phyloP scores from a whole-genome alignment of 1,140 invertebrate species.

The Macrostomum lignano region DNA sequence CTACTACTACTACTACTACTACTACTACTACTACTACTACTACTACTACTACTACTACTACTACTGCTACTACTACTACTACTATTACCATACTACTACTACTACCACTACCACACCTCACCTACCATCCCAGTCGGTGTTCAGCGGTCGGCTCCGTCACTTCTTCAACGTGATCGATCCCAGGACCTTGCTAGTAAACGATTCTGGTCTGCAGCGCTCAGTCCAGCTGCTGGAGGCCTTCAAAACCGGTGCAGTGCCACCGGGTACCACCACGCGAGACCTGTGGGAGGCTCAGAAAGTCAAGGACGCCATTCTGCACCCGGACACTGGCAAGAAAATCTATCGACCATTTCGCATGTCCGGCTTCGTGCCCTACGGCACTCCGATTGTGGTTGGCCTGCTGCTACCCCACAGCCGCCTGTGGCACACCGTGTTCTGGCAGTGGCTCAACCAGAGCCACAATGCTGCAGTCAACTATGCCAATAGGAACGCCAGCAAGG shows the following conservation, averaged over 20 bases:
- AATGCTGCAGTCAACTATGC: conserved; percentile 32
- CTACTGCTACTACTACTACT: too few relatives aligned
- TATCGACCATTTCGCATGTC: conserved; percentile 32
- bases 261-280: conserved; percentile 17
- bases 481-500: conserved; percentile 32
- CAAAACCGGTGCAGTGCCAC: conserved; percentile 13
- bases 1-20: too few relatives aligned
- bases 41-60: too few relatives aligned
- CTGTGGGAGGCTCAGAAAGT: conserved; percentile 32
- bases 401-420: conserved; percentile 29
- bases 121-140: conserved; percentile 20
- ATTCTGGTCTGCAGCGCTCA: conserved; percentile 18
- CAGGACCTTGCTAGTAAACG: conserved; percentile 21
- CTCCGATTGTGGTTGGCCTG: conserved; percentile 29
- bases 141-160: conserved; percentile 25
- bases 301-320: conserved; percentile 31
- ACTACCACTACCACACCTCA: too few relatives aligned
- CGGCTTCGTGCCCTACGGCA: conserved; percentile 31
- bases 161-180: conserved; percentile 29
- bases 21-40: too few relatives aligned
- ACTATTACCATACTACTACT: too few relatives aligned
- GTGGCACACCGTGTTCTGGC: conserved; percentile 28
- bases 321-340: conserved; percentile 31
- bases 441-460: conserved; percentile 32
- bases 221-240: conserved; percentile 21